Evolutionary conservation across 2,888 invertebrate species (phyloP).

Genomic region (Sympetrum striolatum): DNA sequence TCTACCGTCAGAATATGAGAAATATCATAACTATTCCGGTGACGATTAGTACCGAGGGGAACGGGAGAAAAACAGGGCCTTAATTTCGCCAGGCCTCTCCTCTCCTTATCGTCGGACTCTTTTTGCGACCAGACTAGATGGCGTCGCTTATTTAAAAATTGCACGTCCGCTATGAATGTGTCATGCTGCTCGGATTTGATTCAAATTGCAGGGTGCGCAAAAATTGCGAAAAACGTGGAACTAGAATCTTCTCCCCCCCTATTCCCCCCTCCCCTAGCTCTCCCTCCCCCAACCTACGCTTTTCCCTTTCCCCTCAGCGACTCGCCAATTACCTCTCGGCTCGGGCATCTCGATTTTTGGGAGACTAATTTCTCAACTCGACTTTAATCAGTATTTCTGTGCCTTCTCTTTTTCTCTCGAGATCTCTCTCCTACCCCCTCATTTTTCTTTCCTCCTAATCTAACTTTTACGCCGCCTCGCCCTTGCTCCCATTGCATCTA

Average conservation of each 20-base stretch:
- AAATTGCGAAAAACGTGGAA: neutral
- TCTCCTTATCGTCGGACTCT: neutral
- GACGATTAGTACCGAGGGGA: neutral
- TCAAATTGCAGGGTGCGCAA: conserved; percentile 12
- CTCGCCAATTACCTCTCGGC: conserved; percentile 3
- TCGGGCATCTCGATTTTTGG: conserved; percentile 11
- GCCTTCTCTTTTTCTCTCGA: neutral
- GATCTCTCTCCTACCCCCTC: neutral
- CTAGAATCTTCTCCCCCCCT: neutral
- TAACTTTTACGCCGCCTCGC: neutral
- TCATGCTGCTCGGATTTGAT: conserved; percentile 18
- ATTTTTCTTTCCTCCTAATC: neutral
- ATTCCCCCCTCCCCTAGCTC: neutral
- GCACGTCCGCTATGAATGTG: neutral
- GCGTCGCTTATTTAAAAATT: conserved; percentile 6
- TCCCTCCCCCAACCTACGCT: neutral
- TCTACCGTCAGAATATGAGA: neutral
- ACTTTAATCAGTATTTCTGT: conserved; percentile 5
- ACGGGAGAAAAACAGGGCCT: neutral
- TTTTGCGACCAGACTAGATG: neutral
- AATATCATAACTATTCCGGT: neutral
- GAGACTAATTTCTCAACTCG: conserved; percentile 6
- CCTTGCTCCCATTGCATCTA: neutral
- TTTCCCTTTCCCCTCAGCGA: neutral
- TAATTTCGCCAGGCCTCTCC: neutral